Conservation (phyloP, 2,888 invertebrate species). For the Drosophila paramelanica region DNA sequence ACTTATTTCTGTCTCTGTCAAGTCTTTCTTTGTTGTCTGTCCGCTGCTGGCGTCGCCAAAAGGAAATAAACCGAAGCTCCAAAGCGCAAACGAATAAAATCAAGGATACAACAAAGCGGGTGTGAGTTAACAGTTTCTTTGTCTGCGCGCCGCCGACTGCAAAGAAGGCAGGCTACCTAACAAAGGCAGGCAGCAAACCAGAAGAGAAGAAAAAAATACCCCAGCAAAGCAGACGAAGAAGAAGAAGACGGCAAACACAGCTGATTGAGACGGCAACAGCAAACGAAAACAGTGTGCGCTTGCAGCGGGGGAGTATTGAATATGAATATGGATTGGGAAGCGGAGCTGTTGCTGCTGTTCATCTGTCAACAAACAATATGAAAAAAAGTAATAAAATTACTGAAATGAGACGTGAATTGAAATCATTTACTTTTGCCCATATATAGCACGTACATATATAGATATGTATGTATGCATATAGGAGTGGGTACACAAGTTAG, state of each 20-base stretch:
- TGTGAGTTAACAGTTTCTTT: constrained; percentile 60
- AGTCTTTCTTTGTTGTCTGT: constrained; percentile 61
- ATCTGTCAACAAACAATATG: constrained; percentile 50
- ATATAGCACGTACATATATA: constrained; percentile 25
- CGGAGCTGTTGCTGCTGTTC: constrained; percentile 13
- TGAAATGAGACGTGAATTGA: constrained; percentile 63
- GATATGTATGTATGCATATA: constrained; percentile 3
- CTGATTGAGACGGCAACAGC: constrained; percentile 58
- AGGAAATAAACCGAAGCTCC: constrained; percentile 53
- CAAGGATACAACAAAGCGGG: constrained; percentile 65
- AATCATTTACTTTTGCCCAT: constrained; percentile 64
- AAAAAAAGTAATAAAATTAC: constrained; percentile 3
- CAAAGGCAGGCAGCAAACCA: constrained; percentile 18
- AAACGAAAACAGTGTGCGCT: constrained; percentile 6
- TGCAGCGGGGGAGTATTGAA: constrained; percentile 16
- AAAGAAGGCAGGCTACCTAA: constrained; percentile 21
- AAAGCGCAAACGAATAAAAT: constrained; percentile 52
- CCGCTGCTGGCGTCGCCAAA: constrained; percentile 35
- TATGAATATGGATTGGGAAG: constrained; percentile 8
- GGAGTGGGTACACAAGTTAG: constrained; percentile 7
- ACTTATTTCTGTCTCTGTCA: constrained; percentile 8
- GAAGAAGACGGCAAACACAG: constrained; percentile 41
- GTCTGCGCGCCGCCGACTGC: constrained; percentile 33
- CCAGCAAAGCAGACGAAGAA: constrained; percentile 22
- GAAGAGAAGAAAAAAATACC: constrained; percentile 5